A percentile compares a stretch with the other conserved stretches of the same genome.
Evolutionary conservation across 2,797 vertebrate genomes (phyloP).

Genomic region (Myotis vivesi): DNA sequence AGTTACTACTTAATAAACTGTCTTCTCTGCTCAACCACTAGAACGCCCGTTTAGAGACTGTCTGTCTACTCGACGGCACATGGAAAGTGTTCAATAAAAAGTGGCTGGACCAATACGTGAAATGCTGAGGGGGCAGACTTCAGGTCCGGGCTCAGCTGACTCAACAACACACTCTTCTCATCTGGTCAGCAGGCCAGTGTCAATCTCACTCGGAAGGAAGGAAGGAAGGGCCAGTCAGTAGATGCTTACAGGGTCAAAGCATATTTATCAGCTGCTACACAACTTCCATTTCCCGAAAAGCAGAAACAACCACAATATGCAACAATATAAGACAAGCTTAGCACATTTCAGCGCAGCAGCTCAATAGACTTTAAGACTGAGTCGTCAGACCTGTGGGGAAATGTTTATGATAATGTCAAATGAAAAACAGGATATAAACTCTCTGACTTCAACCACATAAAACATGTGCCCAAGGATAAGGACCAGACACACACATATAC

Average conservation of each 20-base stretch:
- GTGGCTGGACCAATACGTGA: not conserved
- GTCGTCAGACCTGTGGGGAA: conserved; percentile 21
- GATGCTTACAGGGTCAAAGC: conserved; percentile 30
- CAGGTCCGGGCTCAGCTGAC: not conserved
- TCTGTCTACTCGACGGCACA: not conserved
- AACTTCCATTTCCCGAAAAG: conserved; percentile 39
- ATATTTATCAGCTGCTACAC: not conserved
- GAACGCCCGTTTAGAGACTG: not conserved
- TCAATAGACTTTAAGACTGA: not conserved
- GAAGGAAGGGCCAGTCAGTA: not conserved
- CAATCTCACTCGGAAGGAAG: not conserved
- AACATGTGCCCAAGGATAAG: conserved; percentile 10
- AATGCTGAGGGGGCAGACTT: not conserved
- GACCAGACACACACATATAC: not conserved
- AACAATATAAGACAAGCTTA: not conserved
- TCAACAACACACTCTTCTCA: not conserved
- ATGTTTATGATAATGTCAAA: conserved; percentile 17
- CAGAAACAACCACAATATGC: not conserved
- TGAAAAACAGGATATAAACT: conserved; percentile 65
- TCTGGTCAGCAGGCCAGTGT: not conserved
- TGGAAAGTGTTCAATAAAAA: not conserved
- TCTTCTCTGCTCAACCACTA: not conserved
- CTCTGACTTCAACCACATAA: not conserved
- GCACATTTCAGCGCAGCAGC: conserved; percentile 23
- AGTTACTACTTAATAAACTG: not conserved